Evolutionary conservation across 2,797 vertebrate species (phyloP).

Genomic region (Austrolebias charrua): DNA sequence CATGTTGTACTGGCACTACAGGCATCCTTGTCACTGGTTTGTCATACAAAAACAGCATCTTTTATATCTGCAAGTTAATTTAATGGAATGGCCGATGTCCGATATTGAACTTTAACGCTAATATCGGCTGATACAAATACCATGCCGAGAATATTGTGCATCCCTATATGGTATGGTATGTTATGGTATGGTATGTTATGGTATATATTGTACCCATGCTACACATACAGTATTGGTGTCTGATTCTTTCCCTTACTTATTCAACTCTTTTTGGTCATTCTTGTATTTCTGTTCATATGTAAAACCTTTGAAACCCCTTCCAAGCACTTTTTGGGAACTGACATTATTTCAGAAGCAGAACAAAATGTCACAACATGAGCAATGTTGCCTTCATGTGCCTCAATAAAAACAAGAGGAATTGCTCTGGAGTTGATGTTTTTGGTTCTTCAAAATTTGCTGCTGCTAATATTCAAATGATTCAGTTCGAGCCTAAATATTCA

Average conservation of each 20-base stretch:
- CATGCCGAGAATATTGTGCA: no score
- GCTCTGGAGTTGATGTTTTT: neutral
- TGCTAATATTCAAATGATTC: no score
- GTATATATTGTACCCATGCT: slow-evolving; percentile 55
- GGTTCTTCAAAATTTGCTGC: no score
- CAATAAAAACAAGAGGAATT: neutral
- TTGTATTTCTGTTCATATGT: slow-evolving; percentile 8
- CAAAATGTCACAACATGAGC: slow-evolving; percentile 8
- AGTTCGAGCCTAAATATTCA: neutral
- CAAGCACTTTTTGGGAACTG: neutral
- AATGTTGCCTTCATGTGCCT: neutral
- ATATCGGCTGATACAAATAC: no score
- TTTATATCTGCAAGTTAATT: no score
- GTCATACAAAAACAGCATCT: no score
- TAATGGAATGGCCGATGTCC: no score
- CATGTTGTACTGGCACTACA: no score
- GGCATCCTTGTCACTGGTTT: no score
- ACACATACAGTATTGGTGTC: slow-evolving; percentile 45
- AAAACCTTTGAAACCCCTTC: neutral
- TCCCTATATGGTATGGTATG: no score
- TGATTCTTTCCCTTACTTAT: slow-evolving; percentile 42
- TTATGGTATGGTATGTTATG: no score
- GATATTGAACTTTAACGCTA: no score
- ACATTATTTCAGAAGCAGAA: neutral
- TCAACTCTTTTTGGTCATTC: slow-evolving; percentile 1